Conservation (phyloP, 2,888 invertebrate species). For the Iselma pallidipennis region DNA sequence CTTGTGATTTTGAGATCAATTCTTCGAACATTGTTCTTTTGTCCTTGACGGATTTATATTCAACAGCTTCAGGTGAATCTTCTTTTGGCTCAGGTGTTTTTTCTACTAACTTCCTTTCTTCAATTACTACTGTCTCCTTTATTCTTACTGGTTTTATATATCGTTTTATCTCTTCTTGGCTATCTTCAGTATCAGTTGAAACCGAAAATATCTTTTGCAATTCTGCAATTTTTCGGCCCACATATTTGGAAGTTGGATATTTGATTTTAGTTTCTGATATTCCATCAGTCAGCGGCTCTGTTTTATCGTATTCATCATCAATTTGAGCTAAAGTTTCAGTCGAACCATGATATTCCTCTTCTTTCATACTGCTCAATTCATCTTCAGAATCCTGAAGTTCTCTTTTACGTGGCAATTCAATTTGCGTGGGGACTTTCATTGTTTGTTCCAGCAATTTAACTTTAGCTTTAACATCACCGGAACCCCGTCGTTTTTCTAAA, state of each 20-base stretch:
- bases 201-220: conserved; percentile 55
- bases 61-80: conserved; percentile 21
- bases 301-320: conserved; percentile 49
- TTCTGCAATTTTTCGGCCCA: conserved; percentile 58
- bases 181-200: conserved; percentile 38
- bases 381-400: conserved; percentile 54
- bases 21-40: conserved; percentile 52
- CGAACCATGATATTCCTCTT: conserved; percentile 49
- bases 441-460: conserved; percentile 60
- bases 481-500: conserved; percentile 50
- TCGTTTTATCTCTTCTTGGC: conserved; percentile 28
- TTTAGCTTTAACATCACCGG: conserved; percentile 62
- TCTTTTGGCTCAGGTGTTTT: conserved; percentile 11
- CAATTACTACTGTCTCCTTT: conserved; percentile 32
- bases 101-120: conserved; percentile 7
- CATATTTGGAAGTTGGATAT: conserved; percentile 47
- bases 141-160: conserved; percentile 24
- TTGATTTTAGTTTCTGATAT: conserved; percentile 28
- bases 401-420: conserved; percentile 45
- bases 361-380: conserved; percentile 55
- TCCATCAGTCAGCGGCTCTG: conserved; percentile 36
- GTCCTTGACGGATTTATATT: conserved; percentile 48
- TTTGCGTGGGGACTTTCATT: conserved; percentile 49
- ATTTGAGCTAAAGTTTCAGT: conserved; percentile 53
- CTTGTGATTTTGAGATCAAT: conserved; percentile 50